Evolutionary conservation across 1,140 invertebrate genomes (phyloP), one percentile per base, ranked within the genome.

Genomic region (Drosophila prosaltans): DNA sequence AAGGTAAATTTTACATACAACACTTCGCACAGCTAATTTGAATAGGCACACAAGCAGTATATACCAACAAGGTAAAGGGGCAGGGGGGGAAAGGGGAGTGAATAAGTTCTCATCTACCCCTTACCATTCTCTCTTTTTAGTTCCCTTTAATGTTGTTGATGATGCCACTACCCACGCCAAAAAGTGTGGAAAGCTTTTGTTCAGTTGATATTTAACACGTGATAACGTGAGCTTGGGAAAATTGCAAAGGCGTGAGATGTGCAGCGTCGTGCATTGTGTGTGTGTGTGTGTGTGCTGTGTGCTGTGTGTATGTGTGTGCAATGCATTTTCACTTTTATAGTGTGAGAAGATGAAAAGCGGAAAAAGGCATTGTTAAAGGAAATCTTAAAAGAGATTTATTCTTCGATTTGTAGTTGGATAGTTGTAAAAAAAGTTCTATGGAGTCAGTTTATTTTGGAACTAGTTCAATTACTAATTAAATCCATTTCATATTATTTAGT

Each of bases 201-300:
- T 77, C 74, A 55, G 51, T n/a, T 69, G 84, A 89, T 84, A 75
- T 73, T 70, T 72, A 76, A 84, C 83, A 88, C 84, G 66, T 88
- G 80, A 89, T 89, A 89, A 76, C 60, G 21, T 26, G 66, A 58
- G 55, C 61, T 40, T 77, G 74, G 73, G 74, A 77, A 77, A 75
- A 64, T 65, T 54, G 62, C 58, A 64, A 62, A 77, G 82, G 83
- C 83, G 84, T 80, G 83, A 88, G 72, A 69, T 82, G 81, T 78
- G 67, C 75, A 72, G 43, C 1, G 32, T 43, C 65, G 65, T 72
- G 75, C 78, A 74, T 48, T 61, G 54, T 43, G 21, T 40, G 11
- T 48, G 45, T 39, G 57, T 73, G 58, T 21, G 21, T 26, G 21
- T 26, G 45, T 51, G 16, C 16, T 26, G 21, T 26, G 45, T 51